A percentile compares a stretch with the other conserved stretches of the same genome.
Evolutionary conservation across 2,113 vertebrate species (phyloP).

Genomic region (Propithecus coquereli): DNA sequence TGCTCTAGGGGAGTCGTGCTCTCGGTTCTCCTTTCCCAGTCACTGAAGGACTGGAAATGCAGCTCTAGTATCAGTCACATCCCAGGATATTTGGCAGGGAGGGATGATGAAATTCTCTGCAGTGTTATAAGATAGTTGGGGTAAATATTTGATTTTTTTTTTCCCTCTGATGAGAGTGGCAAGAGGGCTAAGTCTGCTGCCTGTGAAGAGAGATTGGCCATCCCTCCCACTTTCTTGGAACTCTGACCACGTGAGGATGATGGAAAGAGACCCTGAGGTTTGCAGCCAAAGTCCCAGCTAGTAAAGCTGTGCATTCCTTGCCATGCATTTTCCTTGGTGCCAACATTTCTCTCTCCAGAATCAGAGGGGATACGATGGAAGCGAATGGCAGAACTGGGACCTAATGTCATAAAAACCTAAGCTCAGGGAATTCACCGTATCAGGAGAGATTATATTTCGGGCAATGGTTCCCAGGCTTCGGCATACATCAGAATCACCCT

Average conservation of each 20-base stretch:
- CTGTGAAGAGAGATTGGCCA: not conserved
- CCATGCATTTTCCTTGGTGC: rapidly evolving
- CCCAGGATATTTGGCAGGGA: not conserved
- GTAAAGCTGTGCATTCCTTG: not conserved
- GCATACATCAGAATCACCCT: not conserved
- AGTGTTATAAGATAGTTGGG: not conserved
- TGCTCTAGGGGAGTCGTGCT: not conserved
- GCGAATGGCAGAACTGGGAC: not conserved
- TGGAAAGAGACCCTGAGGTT: not conserved
- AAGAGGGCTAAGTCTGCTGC: not conserved
- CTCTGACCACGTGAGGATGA: not conserved
- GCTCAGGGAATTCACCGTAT: not conserved
- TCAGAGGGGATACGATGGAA: not conserved
- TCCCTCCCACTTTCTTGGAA: no score
- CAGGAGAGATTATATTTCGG: not conserved
- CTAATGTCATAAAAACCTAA: not conserved
- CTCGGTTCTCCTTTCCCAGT: not conserved
- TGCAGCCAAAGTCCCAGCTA: not conserved
- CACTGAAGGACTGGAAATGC: not conserved
- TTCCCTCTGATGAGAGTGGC: not conserved
- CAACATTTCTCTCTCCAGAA: not conserved
- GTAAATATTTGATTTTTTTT: not conserved
- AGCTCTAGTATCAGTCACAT: not conserved
- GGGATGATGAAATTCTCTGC: not conserved
- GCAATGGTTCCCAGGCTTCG: not conserved